phyloP scores from a whole-genome alignment of 2,888 invertebrate species.

The Volucella bombylans region DNA sequence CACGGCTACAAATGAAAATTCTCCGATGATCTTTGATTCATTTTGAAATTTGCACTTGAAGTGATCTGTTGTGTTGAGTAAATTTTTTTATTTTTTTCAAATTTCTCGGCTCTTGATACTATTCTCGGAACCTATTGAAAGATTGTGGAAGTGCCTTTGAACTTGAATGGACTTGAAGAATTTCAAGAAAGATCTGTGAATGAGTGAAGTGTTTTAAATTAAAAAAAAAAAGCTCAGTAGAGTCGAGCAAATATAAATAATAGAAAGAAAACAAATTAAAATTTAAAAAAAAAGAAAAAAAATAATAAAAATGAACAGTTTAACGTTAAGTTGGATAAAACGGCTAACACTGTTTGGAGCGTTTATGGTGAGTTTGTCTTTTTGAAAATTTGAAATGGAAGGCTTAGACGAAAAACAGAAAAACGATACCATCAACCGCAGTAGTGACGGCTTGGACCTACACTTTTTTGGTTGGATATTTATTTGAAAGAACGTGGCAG shows the following conservation, averaged over 20 bases:
- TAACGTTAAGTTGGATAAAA: conserved; percentile 56
- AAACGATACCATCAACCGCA: too few relatives aligned
- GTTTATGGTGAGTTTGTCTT: conserved; percentile 49
- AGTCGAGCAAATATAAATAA: background rate
- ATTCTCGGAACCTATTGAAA: conserved; percentile 18
- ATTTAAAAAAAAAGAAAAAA: background rate
- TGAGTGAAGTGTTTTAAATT: conserved; percentile 21
- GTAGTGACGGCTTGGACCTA: too few relatives aligned
- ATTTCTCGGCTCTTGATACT: background rate
- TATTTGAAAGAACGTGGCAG: too few relatives aligned
- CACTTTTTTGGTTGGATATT: too few relatives aligned
- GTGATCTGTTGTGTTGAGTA: conserved; percentile 55
- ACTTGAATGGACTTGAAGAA: background rate
- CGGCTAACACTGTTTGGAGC: conserved; percentile 33
- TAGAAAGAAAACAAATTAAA: background rate
- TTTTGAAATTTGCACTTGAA: conserved; percentile 69
- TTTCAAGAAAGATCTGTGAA: background rate
- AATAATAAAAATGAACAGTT: conserved; percentile 44
- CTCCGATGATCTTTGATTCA: conserved; percentile 52
- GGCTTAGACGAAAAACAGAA: background rate
- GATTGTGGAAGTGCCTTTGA: background rate
- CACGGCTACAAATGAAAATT: conserved; percentile 65
- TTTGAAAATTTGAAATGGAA: background rate
- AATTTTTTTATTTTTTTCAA: background rate
- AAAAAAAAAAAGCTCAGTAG: conserved; percentile 3